Evolutionary conservation across 2,797 vertebrate genomes (phyloP).

Genomic region (Mareca strepera): DNA sequence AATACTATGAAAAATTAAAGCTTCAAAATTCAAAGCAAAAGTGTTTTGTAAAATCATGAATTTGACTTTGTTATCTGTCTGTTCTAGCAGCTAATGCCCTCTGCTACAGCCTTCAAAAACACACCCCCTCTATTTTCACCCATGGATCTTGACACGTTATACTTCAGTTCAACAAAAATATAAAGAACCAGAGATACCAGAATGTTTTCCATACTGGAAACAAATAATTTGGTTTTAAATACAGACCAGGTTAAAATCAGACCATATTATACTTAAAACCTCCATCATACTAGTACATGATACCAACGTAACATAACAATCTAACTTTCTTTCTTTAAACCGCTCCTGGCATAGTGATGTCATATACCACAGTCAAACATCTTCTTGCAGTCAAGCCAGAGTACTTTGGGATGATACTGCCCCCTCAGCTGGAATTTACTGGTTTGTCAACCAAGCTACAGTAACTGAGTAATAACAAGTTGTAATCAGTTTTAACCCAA

Average conservation of each 20-base stretch:
- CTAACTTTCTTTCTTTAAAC: background rate
- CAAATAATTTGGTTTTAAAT: background rate
- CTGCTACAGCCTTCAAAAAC: background rate
- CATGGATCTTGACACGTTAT: background rate
- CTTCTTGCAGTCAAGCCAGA: background rate
- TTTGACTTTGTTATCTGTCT: background rate
- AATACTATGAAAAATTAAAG: background rate
- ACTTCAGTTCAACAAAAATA: background rate
- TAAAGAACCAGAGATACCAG: background rate
- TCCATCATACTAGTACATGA: background rate
- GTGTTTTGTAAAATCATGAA: background rate
- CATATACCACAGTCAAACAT: background rate
- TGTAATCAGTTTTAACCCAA: background rate
- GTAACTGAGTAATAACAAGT: background rate
- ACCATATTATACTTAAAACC: background rate
- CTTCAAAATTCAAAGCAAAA: background rate
- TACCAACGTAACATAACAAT: background rate
- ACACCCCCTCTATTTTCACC: background rate
- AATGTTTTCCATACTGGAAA: background rate
- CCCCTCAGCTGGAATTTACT: background rate
- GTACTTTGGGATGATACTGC: background rate
- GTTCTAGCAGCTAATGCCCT: fast-evolving
- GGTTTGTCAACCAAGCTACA: background rate
- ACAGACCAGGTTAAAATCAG: background rate
- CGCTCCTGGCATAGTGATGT: fast-evolving